phyloP scores from a whole-genome alignment of 2,888 invertebrate species.

The Calliopum simillimum region DNA sequence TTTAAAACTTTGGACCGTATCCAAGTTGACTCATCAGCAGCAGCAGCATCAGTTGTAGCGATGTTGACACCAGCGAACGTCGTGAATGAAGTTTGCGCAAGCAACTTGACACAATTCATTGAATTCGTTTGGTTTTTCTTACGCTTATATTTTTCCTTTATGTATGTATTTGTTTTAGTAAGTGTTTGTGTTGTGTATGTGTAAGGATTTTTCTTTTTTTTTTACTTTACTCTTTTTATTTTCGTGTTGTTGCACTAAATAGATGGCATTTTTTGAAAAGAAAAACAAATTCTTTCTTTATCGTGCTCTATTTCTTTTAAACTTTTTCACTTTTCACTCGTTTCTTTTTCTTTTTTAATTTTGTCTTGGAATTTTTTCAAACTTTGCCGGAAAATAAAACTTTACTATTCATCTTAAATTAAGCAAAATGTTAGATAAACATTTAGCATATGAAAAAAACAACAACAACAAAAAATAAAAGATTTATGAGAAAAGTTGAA shows the following conservation, averaged over 20 bases:
- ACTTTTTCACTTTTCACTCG: too few species aligned
- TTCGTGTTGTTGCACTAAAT: constrained; percentile 6
- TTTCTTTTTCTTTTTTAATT: too few species aligned
- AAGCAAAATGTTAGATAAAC: too few species aligned
- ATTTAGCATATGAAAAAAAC: too few species aligned
- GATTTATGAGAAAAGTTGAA: too few species aligned
- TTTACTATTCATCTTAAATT: too few species aligned
- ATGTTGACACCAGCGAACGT: neutral
- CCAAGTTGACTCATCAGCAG: constrained; percentile 26
- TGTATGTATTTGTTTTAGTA: neutral
- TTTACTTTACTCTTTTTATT: neutral
- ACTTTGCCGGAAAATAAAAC: too few species aligned
- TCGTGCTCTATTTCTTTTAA: too few species aligned
- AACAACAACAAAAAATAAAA: too few species aligned
- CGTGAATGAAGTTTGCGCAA: constrained; percentile 13
- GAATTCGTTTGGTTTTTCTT: constrained; percentile 7
- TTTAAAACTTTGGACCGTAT: constrained; percentile 22
- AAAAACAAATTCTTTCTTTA: too few species aligned
- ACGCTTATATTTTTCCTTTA: neutral
- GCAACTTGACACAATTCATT: constrained; percentile 25
- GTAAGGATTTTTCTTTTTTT: neutral
- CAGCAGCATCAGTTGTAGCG: neutral
- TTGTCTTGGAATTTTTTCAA: too few species aligned
- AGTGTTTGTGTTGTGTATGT: too few species aligned
- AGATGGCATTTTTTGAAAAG: neutral